Evolutionary conservation across 1,140 invertebrate genomes (phyloP).

Genomic region (Drosophila athabasca): DNA sequence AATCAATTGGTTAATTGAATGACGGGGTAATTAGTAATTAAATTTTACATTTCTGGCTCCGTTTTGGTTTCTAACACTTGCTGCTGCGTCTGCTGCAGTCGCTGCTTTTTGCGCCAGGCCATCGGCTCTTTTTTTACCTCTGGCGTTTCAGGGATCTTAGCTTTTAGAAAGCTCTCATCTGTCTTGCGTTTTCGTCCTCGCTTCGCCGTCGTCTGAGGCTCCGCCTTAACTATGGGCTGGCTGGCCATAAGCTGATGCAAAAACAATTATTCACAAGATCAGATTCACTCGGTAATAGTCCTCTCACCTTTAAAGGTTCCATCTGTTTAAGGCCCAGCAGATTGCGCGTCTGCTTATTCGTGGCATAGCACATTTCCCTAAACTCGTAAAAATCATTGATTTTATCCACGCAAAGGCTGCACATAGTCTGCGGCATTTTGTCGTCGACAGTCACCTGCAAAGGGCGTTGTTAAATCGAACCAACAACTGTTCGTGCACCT

Average conservation of each 20-base stretch:
- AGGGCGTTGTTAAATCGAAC: slow-evolving; percentile 7
- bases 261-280: neutral
- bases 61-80: slow-evolving; percentile 21
- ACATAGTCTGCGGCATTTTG: slow-evolving; percentile 86
- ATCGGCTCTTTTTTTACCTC: slow-evolving; percentile 55
- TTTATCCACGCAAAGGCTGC: slow-evolving; percentile 86
- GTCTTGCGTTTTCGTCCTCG: slow-evolving; percentile 60
- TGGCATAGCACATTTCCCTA: slow-evolving; percentile 85
- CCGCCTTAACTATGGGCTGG: slow-evolving; percentile 51
- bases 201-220: slow-evolving; percentile 22
- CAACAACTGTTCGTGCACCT: neutral
- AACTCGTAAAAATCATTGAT: slow-evolving; percentile 87
- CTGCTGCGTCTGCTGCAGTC: slow-evolving; percentile 36
- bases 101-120: slow-evolving; percentile 56
- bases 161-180: slow-evolving; percentile 22
- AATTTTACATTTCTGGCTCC: slow-evolving; percentile 51
- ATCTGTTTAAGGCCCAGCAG: slow-evolving; percentile 83
- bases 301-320: slow-evolving; percentile 55
- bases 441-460: slow-evolving; percentile 85
- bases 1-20: neutral
- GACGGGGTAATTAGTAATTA: fast-evolving
- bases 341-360: slow-evolving; percentile 84
- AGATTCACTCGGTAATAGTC: neutral
- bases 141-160: neutral
- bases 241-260: slow-evolving; percentile 37